phyloP scores from a whole-genome alignment of 2,888 invertebrate species.

The Steromphala cineraria region DNA sequence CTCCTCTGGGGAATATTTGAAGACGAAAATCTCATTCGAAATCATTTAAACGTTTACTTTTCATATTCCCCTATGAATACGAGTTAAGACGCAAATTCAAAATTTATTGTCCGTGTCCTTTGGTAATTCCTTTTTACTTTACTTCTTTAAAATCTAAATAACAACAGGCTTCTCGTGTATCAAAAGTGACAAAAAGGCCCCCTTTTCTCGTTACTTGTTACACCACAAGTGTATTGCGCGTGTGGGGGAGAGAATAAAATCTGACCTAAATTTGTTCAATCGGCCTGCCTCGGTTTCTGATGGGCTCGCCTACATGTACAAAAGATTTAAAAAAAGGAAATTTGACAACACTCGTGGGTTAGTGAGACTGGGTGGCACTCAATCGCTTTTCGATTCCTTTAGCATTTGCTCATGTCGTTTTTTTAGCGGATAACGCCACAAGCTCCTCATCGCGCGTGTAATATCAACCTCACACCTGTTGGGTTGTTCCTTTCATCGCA shows the following conservation, averaged over 20 bases:
- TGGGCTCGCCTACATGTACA: not conserved
- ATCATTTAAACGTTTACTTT: constrained; percentile 6
- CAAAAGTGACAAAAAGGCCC: not conserved
- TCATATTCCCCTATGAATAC: not conserved
- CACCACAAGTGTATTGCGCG: not conserved
- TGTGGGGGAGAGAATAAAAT: not conserved
- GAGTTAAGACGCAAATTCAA: not conserved
- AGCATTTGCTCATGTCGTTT: not conserved
- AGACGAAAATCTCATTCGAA: not conserved
- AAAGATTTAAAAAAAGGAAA: not conserved
- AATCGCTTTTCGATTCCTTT: constrained; percentile 8
- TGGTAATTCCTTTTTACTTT: not conserved
- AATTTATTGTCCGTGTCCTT: constrained; percentile 3
- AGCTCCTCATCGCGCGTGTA: not conserved
- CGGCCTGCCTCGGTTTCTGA: not conserved
- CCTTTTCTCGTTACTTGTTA: not conserved
- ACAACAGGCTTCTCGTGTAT: not conserved
- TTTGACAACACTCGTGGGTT: not conserved
- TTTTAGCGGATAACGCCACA: not conserved
- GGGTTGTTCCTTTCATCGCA: not conserved
- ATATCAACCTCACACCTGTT: not conserved
- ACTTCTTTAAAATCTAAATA: not conserved
- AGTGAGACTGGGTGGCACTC: not conserved
- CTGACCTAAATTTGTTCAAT: not conserved
- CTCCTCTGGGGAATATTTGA: not conserved